Base-by-base conservation (phyloP, 53 echinoderm and acorn worm genomes). In the Luidia sarsii region DNA sequence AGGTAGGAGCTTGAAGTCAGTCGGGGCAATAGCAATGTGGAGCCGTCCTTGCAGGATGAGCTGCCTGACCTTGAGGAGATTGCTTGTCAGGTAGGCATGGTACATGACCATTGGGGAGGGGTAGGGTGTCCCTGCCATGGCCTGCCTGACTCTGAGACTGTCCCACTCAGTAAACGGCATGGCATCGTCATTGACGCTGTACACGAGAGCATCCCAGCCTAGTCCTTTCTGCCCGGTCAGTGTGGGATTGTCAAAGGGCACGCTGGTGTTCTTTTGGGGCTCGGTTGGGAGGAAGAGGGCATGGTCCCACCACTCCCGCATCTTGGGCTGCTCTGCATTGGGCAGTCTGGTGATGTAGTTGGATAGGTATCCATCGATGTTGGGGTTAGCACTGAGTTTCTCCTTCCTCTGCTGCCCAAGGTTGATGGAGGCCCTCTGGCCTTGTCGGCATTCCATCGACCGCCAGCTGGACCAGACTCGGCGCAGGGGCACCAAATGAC, bases 121-220 rank as follows among this genome's bases (percentile, higher is more conserved):
- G 28, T 30, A 25, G 28, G 48, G 27, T n/a, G n/a, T n/a, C 8
- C 48, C 16, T n/a, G 57, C 4, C 0, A 3, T 49, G 38, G 32
- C 8, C 24, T 45, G 34, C 38, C 63, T 48, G 8, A 57, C 71
- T 19, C 57, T 53, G 2, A 79, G 14, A 11, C 45, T 39, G 20
- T 79, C 79, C 79, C 79, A 77, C 1, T 38, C 79, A 20, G 50
- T 25, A 41, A 86, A 86, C n/a, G 79, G 79, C 1, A 37, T 11
- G 3, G 8, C 21, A 27, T 8, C 4, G 35, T 21, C 11, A 29
- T 64, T 65, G 19, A 36, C 8, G 51, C 25, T 2, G 5, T 34
- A 5, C 38, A 37, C 62, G 22, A 28, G 20, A 24, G 13, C 0
- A 2, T 9, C 24, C 4, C 24, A 24, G 28, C 5, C 18, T 8